Evolutionary conservation across 2,797 vertebrate genomes (phyloP).

Genomic region (Pitangus sulphuratus): DNA sequence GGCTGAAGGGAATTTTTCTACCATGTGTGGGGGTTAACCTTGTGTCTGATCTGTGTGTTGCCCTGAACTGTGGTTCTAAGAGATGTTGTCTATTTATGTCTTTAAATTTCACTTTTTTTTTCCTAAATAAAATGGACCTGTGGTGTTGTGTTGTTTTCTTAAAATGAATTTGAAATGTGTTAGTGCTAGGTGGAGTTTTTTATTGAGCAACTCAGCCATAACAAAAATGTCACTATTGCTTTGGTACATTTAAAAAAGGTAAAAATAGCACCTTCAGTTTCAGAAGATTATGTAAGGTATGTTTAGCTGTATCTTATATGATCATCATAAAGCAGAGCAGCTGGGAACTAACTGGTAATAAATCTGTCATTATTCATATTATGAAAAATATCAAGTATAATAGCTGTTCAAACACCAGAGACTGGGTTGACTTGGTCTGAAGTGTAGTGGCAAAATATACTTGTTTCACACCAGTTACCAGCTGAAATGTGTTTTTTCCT

Average conservation of each 20-base stretch:
- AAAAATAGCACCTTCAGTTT: conserved; percentile 17
- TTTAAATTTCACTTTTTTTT: background rate
- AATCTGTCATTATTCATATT: conserved; percentile 3
- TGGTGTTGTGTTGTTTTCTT: background rate
- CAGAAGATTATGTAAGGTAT: conserved; percentile 10
- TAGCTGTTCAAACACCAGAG: background rate
- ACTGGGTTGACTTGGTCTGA: conserved; percentile 5
- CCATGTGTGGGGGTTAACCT: background rate
- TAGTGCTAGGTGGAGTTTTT: background rate
- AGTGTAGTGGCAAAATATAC: background rate
- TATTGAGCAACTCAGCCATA: background rate
- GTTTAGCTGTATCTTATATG: background rate
- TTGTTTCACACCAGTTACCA: background rate
- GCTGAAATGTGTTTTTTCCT: background rate
- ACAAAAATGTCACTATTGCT: conserved; percentile 18
- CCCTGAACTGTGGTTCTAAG: background rate
- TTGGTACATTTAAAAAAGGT: background rate
- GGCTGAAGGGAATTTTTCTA: background rate
- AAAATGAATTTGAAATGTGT: background rate
- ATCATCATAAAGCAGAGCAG: background rate
- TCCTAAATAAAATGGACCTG: background rate
- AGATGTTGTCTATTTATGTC: background rate
- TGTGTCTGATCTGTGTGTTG: background rate
- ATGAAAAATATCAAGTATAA: background rate
- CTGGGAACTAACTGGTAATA: conserved; percentile 26